Evolutionary conservation across 1,140 invertebrate species (phyloP).

Genomic region (Drosophila melanica): DNA sequence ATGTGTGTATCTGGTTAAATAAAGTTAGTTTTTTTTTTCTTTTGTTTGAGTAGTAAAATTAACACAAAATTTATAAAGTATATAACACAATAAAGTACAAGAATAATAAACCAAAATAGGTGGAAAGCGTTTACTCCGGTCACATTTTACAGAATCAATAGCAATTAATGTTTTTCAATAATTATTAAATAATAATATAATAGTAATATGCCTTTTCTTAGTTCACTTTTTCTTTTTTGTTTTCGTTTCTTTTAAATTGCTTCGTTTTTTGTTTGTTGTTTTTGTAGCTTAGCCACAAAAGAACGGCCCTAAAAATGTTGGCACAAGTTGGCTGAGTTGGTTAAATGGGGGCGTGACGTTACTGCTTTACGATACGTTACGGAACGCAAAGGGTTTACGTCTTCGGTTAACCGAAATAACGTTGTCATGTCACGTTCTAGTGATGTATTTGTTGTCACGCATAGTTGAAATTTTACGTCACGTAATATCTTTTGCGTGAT

Average conservation of each 20-base stretch:
- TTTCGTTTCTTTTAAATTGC: conserved; percentile 37
- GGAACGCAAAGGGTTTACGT: conserved; percentile 1
- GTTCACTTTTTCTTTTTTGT: conserved; percentile 11
- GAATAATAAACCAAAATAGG: conserved; percentile 44
- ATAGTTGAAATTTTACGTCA: not conserved
- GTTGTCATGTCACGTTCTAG: conserved; percentile 1
- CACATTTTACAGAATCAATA: conserved; percentile 61
- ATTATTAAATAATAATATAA: conserved; percentile 23
- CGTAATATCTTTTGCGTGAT: not conserved
- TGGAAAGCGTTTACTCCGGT: conserved; percentile 66
- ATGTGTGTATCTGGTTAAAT: conserved; percentile 35
- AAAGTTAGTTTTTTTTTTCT: conserved; percentile 32
- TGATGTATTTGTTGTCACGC: not conserved
- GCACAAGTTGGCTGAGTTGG: conserved; percentile 33
- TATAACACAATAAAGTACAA: conserved; percentile 40
- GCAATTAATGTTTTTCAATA: conserved; percentile 12
- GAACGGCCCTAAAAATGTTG: conserved; percentile 34
- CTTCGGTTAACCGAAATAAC: not conserved
- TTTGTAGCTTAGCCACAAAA: conserved; percentile 46
- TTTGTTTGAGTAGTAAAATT: conserved; percentile 23
- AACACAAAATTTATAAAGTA: conserved; percentile 37
- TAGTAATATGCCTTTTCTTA: conserved; percentile 47
- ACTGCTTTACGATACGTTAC: conserved; percentile 5
- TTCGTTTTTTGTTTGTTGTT: conserved; percentile 17
- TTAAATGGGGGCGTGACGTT: conserved; percentile 18